A percentile compares a stretch with the other conserved stretches of the same genome.
These are phyloP conservation scores for Galerucella calmariensis DNA, from an alignment of 2,888 invertebrate genomes.

Conservation along the genomic window DNA sequence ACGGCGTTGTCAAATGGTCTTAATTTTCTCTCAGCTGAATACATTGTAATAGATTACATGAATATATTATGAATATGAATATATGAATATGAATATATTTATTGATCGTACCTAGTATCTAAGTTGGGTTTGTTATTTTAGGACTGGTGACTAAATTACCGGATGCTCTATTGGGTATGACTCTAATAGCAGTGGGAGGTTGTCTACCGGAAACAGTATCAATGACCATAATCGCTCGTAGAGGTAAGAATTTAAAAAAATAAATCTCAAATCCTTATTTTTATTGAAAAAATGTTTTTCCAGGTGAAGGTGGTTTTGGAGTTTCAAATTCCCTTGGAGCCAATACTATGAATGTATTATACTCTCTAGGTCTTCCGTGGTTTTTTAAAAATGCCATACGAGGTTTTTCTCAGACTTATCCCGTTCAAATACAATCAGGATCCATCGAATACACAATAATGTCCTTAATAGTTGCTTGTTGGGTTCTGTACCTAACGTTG, in stretches of 20 bases:
- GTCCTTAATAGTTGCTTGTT: conserved; percentile 80
- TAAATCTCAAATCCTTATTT: neutral
- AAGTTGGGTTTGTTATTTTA: too few species aligned
- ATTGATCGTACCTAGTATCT: too few species aligned
- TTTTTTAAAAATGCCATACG: conserved; percentile 76
- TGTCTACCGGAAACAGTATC: conserved; percentile 87
- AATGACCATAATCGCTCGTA: conserved; percentile 85
- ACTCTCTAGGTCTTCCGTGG: conserved; percentile 89
- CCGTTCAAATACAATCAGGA: conserved; percentile 78
- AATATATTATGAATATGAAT: too few species aligned
- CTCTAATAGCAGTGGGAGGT: conserved; percentile 90
- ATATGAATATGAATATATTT: too few species aligned
- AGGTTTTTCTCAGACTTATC: conserved; percentile 58
- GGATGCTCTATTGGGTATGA: conserved; percentile 91
- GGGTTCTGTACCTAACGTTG: conserved; percentile 75
- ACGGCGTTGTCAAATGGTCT: too few species aligned
- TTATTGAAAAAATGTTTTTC: conserved; percentile 51
- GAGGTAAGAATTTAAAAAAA: conserved; percentile 70
- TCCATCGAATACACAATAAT: conserved; percentile 86
- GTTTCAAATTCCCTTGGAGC: conserved; percentile 89
- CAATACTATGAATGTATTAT: conserved; percentile 84
- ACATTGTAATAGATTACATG: too few species aligned
- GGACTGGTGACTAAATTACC: conserved; percentile 82
- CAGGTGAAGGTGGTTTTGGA: conserved; percentile 87
- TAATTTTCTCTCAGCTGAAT: too few species aligned